phyloP scores from a whole-genome alignment of 2,797 vertebrate genomes.

The Threskiornis aethiopicus region DNA sequence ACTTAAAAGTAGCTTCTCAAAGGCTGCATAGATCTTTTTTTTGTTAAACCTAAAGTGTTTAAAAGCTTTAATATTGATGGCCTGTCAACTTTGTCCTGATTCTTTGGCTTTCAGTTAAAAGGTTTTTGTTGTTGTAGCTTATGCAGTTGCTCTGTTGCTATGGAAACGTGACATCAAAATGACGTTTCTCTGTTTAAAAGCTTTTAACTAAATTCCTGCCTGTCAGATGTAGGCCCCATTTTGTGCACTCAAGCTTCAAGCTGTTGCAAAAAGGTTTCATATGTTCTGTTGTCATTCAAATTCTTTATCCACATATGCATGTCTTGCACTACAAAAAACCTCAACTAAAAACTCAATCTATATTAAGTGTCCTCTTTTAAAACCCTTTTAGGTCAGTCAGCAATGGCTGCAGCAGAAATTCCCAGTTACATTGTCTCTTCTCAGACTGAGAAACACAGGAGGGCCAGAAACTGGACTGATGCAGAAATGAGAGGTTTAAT shows the following conservation, averaged over 20 bases:
- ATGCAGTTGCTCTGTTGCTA: constrained; percentile 93
- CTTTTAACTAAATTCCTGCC: constrained; percentile 99
- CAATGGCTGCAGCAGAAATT: constrained; percentile 91
- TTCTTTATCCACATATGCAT: constrained; percentile 69
- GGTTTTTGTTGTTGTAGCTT: constrained; percentile 95
- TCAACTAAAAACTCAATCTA: constrained; percentile 66
- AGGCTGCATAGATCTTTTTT: constrained; percentile 70
- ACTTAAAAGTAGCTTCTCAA: constrained; percentile 73
- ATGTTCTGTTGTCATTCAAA: constrained; percentile 81
- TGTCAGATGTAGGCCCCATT: constrained; percentile 98
- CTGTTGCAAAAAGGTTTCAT: constrained; percentile 81
- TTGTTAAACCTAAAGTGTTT: constrained; percentile 78
- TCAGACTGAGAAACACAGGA: constrained; percentile 92
- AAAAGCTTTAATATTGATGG: constrained; percentile 90
- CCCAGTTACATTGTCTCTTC: constrained; percentile 88
- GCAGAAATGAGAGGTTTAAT: constrained; percentile 97
- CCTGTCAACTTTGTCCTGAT: constrained; percentile 86
- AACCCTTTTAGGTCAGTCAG: constrained; percentile 75
- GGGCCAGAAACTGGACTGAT: constrained; percentile 98
- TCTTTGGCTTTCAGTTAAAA: constrained; percentile 99
- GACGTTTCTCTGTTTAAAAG: constrained; percentile 99
- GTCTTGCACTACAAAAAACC: constrained; percentile 69
- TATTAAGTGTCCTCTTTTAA: constrained; percentile 70
- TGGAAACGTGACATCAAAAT: constrained; percentile 98
- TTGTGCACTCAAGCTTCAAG: constrained; percentile 88